Conservation (phyloP, 2,113 vertebrate species). For the Dicrurus megarhynchus region DNA sequence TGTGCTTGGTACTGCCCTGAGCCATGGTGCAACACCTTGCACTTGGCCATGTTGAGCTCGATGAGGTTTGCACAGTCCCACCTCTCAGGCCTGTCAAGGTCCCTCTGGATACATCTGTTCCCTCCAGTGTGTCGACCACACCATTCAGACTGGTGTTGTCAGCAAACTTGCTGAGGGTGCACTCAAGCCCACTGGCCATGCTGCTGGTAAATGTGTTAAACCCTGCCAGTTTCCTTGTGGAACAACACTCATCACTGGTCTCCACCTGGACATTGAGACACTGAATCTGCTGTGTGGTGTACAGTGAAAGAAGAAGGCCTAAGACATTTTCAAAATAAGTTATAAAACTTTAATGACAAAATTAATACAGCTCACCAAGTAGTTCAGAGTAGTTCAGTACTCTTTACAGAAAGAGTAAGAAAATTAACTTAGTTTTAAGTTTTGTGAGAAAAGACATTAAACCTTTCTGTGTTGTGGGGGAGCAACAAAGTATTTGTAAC, state of each 20-base stretch:
- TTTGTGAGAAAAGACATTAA: background rate
- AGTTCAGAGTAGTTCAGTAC: too few relatives aligned
- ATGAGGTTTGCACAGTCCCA: background rate
- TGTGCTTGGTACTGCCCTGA: background rate
- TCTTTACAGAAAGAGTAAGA: background rate
- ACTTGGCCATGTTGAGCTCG: background rate
- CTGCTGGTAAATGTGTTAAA: background rate
- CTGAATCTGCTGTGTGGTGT: background rate
- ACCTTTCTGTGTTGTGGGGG: background rate
- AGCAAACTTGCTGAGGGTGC: background rate
- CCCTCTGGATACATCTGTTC: background rate
- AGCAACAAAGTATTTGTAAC: background rate
- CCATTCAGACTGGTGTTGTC: background rate
- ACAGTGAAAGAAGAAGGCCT: background rate
- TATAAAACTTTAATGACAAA: background rate
- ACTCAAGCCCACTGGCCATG: background rate
- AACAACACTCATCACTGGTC: background rate
- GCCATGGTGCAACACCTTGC: background rate
- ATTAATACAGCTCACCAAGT: background rate
- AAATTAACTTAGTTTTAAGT: background rate
- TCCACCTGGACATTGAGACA: too few relatives aligned
- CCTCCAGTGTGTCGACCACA: rapidly evolving
- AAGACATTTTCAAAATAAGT: background rate
- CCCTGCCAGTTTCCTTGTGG: too few relatives aligned
- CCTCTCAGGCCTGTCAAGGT: background rate